Evolutionary conservation across 2,888 invertebrate species (phyloP).

Genomic region (Eucriotettix oculatus): DNA sequence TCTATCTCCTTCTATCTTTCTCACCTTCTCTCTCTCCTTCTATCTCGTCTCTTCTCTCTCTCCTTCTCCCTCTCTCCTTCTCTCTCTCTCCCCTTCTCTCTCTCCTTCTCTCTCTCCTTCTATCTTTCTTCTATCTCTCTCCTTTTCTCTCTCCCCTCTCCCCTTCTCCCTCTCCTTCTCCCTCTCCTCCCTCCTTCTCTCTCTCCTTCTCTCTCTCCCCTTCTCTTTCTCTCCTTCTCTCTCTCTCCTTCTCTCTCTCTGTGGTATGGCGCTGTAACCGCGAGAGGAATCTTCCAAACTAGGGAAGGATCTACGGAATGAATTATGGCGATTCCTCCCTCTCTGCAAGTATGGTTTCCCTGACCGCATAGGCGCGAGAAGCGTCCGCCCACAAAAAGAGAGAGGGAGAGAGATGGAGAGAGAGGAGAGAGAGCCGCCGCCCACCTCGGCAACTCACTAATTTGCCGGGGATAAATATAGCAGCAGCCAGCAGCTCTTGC

Average conservation of each 20-base stretch:
- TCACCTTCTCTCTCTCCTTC: conserved; percentile 1
- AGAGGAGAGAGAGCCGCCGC: too few species aligned
- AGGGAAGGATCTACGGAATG: too few species aligned
- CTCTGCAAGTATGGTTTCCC: too few species aligned
- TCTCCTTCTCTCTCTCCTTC: conserved; percentile 1
- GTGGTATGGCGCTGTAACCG: neutral
- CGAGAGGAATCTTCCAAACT: neutral
- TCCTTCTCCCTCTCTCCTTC: conserved; percentile 1
- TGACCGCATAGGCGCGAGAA: too few species aligned
- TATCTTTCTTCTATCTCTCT: neutral
- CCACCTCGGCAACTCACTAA: too few species aligned
- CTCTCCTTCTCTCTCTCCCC: neutral
- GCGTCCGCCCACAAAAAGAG: too few species aligned
- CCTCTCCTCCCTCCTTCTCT: neutral
- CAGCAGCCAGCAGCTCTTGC: too few species aligned
- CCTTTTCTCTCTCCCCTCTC: neutral
- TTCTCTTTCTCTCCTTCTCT: neutral
- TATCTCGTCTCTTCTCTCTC: conserved; percentile 2
- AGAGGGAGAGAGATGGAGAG: too few species aligned
- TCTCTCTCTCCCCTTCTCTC: neutral
- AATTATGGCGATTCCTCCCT: too few species aligned
- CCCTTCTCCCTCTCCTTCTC: neutral
- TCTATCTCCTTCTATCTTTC: too few species aligned
- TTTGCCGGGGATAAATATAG: too few species aligned
- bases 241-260: neutral